Evolutionary conservation across 2,797 vertebrate species (phyloP).

Genomic region (Saxicola maurus): DNA sequence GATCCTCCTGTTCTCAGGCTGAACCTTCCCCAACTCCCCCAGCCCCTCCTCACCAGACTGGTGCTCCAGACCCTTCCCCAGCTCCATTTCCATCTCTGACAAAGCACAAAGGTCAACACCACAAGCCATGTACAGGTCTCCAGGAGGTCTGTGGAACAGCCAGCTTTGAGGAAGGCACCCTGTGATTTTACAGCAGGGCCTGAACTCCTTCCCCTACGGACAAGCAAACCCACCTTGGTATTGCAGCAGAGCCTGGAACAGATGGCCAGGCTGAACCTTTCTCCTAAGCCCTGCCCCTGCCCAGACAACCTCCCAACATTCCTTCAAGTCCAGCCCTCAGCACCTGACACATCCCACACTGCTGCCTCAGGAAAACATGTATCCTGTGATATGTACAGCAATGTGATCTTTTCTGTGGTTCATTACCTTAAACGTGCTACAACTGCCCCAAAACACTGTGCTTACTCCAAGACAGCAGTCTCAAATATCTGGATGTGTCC

Average conservation of each 20-base stretch:
- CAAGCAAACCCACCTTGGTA: not conserved
- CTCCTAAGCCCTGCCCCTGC: not conserved
- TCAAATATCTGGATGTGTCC: not conserved
- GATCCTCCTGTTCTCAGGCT: not conserved
- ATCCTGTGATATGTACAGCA: not conserved
- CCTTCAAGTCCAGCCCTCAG: not conserved
- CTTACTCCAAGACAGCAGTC: not conserved
- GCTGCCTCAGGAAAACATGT: not conserved
- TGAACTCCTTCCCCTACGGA: fast-evolving
- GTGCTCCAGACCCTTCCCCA: not conserved
- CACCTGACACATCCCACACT: not conserved
- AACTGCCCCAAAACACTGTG: not conserved
- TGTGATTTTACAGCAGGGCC: not conserved
- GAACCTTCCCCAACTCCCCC: not conserved
- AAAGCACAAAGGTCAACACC: not conserved
- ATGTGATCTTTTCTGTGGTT: not conserved
- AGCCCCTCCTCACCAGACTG: not conserved
- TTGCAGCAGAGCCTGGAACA: not conserved
- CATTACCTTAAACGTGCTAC: not conserved
- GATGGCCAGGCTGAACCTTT: not conserved
- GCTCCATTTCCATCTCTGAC: not conserved
- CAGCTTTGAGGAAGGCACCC: not conserved
- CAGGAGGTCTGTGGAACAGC: not conserved
- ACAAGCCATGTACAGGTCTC: not conserved
- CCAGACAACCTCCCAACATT: not conserved